These are phyloP conservation scores for Synanthedon myopaeformis DNA, from an alignment of 2,888 invertebrate species.

Conservation along the genomic window DNA sequence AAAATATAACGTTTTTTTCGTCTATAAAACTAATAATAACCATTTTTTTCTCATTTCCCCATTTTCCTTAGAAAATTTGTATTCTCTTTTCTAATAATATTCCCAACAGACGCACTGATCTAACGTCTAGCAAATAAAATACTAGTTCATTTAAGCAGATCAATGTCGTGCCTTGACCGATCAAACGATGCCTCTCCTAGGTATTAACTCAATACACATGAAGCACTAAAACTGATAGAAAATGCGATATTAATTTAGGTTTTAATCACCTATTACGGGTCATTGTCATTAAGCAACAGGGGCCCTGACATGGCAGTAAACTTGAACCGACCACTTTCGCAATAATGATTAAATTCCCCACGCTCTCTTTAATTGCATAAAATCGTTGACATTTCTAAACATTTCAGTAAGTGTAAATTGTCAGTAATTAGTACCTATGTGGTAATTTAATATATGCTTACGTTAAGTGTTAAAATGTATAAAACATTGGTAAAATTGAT, in stretches of 20 bases:
- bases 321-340: slow-evolving; percentile 20
- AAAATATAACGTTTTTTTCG: too few relatives aligned
- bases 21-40: too few relatives aligned
- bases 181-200: background rate
- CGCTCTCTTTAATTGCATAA: background rate
- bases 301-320: slow-evolving; percentile 32
- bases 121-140: background rate
- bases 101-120: background rate
- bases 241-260: background rate
- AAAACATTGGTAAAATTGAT: too few relatives aligned
- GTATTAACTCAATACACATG: background rate
- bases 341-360: slow-evolving; percentile 10
- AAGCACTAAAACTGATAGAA: background rate
- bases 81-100: too few relatives aligned
- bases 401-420: background rate
- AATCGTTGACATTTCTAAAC: background rate
- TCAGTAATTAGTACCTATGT: background rate
- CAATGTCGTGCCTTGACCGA: background rate
- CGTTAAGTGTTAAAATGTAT: background rate
- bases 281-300: slow-evolving; percentile 9
- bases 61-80: too few relatives aligned
- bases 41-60: too few relatives aligned
- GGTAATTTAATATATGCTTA: background rate
- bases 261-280: slow-evolving; percentile 12
- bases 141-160: background rate